Base-by-base conservation (phyloP, 2,797 vertebrate species). In the Enteromius viviparus region DNA sequence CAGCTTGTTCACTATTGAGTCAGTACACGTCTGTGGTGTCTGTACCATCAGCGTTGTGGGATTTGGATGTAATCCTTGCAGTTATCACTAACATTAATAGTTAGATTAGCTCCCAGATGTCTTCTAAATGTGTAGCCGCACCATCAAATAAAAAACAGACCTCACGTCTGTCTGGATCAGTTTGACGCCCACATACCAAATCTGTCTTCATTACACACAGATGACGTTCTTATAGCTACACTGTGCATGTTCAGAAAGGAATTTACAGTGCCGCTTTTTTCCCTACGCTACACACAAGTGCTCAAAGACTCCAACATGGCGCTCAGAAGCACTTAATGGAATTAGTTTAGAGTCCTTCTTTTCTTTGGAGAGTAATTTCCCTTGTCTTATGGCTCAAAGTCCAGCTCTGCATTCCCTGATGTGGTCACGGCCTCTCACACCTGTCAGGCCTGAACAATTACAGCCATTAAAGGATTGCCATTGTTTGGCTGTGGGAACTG, bases 401-500 rank as follows among this genome's bases (percentile, higher is more conserved):
- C 74, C 76, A 53, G 29, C 53, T 47, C 77, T 68, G 2, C n/a
- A 2, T 80, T 26, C 84, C 51, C 60, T 79, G 66, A 87, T 69
- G 60, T 70, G 76, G 78, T 37, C 65, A 76, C 64, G 70, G 80
- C 87, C 85, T 85, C 85, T 74, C 85, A 76, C 87, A 92, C 88
- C 87, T 90, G 90, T 90, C 85, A 85, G 89, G 87, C 83, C 58
- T 84, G 85, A 75, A 89, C 89, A 90, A 88, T 91, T 86, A 88
- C 89, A 80, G 82, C 89, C 88, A 91, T 93, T 90, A 91, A 83
- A 78, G 86, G 88, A 90, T 93, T 91, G 89, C 88, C 83, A 86
- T 88, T 87, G 91, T 89, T 87, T 82, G 88, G 71, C 80, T 88
- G 76, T 86, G 47, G 55, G 83, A 81, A 89, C 87, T 81, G 84